These are phyloP conservation scores for Pseudorectes ferrugineus DNA, from an alignment of 2,113 vertebrate species.

Conservation along the genomic window DNA sequence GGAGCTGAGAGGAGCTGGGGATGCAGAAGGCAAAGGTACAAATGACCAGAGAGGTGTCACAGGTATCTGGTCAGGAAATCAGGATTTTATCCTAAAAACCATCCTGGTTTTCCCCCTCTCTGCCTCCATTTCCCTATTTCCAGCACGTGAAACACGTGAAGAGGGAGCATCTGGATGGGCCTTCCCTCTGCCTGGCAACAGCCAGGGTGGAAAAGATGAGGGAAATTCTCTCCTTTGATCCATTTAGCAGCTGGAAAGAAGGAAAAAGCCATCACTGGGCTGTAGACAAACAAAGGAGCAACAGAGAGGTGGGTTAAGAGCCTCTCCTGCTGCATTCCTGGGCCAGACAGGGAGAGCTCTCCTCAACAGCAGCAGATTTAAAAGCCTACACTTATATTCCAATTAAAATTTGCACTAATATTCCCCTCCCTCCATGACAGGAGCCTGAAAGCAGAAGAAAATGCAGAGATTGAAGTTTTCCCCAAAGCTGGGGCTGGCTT, in stretches of 20 bases:
- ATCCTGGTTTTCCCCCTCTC: neutral
- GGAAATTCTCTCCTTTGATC: neutral
- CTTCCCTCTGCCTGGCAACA: neutral
- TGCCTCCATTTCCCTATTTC: neutral
- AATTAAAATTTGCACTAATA: neutral
- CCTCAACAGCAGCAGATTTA: neutral
- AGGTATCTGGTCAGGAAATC: neutral
- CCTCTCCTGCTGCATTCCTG: neutral
- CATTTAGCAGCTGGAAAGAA: neutral
- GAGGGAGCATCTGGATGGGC: neutral
- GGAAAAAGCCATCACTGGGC: neutral
- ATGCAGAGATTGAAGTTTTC: neutral
- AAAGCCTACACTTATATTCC: neutral
- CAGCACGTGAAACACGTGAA: neutral
- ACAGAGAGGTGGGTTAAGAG: neutral
- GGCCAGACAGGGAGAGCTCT: neutral
- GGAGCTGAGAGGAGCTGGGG: neutral
- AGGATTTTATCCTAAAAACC: neutral
- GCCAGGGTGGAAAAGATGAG: neutral
- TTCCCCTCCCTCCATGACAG: neutral
- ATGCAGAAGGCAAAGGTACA: neutral
- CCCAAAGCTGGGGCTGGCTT: neutral
- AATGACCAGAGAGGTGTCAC: neutral
- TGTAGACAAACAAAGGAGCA: neutral
- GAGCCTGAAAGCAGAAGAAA: neutral